These are phyloP conservation scores for Beaufortia kweichowensis DNA, from an alignment of 2,113 vertebrate species.

Conservation along the genomic window DNA sequence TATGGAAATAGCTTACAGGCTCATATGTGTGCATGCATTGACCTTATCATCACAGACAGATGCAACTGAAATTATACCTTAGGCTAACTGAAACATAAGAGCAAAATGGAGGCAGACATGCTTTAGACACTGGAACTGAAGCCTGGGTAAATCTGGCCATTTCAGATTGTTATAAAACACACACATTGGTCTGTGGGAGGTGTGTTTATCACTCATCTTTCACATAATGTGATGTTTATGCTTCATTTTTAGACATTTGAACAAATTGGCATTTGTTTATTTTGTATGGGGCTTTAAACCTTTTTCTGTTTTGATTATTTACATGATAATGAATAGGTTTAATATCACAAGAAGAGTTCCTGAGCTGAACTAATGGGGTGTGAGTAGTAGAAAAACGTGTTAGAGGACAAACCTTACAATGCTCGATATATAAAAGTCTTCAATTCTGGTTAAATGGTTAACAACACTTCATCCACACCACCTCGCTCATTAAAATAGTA, in stretches of 20 bases:
- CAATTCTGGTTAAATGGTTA: background rate
- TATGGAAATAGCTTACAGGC: background rate
- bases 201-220: background rate
- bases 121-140: conserved; percentile 54
- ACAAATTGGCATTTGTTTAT: too few species aligned
- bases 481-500: background rate
- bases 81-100: conserved; percentile 1
- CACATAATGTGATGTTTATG: too few species aligned
- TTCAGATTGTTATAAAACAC: conserved; percentile 10
- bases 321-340: background rate
- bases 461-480: background rate
- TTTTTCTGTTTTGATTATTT: background rate
- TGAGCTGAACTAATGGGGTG: conserved; percentile 2
- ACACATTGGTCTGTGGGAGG: background rate
- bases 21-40: background rate
- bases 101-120: background rate
- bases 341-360: conserved; percentile 1
- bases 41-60: background rate
- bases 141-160: conserved; percentile 60
- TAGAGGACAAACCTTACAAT: conserved; percentile 27
- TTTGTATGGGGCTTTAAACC: background rate
- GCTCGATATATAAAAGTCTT: background rate
- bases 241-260: too few species aligned
- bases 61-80: background rate
- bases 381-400: conserved; percentile 16